phyloP scores from a whole-genome alignment of 64 coral and sea anemone species.

The Montipora efflorescens region DNA sequence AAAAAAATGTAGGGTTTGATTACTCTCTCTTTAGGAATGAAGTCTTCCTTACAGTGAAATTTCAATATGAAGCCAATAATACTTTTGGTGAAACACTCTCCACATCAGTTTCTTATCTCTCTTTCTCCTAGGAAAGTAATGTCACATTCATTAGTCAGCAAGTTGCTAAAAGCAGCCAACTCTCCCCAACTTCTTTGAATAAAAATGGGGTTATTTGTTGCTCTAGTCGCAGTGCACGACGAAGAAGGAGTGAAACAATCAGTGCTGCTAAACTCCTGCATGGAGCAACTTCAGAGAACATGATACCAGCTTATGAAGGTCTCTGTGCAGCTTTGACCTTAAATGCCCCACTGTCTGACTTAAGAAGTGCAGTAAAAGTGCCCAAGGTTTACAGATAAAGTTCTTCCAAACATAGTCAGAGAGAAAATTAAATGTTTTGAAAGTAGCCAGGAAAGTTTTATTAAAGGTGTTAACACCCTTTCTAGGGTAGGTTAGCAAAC shows the following conservation, averaged over 20 bases:
- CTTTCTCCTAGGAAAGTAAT: no score
- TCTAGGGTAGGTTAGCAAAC: not conserved
- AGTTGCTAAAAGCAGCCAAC: no score
- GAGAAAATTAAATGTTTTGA: not conserved
- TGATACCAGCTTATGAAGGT: conserved; percentile 2
- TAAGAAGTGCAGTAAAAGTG: not conserved
- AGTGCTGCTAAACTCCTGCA: not conserved
- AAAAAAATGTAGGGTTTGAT: no score
- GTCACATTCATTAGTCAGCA: no score
- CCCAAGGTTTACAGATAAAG: conserved; percentile 4
- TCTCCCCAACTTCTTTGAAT: no score
- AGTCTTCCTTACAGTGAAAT: no score
- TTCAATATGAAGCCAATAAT: no score
- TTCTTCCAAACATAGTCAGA: conserved; percentile 27
- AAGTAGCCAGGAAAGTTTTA: conserved; percentile 3
- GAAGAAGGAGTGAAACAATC: not conserved
- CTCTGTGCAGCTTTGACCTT: not conserved
- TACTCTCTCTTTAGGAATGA: no score
- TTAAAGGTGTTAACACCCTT: conserved; percentile 20
- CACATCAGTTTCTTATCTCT: no score
- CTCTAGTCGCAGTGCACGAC: no score
- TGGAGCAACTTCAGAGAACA: conserved; percentile 12
- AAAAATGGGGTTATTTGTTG: no score
- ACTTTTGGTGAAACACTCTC: no score
- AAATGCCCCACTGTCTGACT: not conserved